Evolutionary conservation across 2,113 vertebrate genomes (phyloP).

Genomic region (Crotalus tigris): DNA sequence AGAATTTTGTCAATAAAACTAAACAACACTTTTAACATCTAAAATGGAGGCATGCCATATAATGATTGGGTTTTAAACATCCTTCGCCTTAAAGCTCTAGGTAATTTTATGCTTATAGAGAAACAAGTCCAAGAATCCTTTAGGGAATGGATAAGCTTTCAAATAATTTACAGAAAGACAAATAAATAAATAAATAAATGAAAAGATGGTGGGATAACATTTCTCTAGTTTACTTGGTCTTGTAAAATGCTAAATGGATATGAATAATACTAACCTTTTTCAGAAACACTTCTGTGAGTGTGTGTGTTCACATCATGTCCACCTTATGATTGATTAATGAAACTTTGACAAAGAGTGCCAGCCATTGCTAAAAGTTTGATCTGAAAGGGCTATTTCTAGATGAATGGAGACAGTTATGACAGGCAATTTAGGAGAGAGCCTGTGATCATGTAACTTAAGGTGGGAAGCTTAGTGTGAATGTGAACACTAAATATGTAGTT

Average conservation of each 20-base stretch:
- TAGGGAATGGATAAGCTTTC: conserved; percentile 17
- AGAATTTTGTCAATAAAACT: conserved; percentile 15
- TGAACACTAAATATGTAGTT: background rate
- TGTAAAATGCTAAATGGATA: accelerated
- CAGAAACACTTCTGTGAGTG: conserved; percentile 36
- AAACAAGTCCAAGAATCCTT: conserved; percentile 27
- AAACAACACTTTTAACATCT: background rate
- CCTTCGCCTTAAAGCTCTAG: background rate
- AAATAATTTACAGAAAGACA: background rate
- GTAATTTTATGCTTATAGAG: conserved; percentile 31
- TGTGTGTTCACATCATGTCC: background rate
- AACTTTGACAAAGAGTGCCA: conserved; percentile 17
- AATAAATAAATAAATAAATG: background rate
- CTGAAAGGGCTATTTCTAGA: background rate
- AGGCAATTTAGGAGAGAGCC: background rate
- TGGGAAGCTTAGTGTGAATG: background rate
- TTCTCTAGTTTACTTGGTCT: conserved; percentile 7
- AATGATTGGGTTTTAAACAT: conserved; percentile 28
- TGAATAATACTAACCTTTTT: conserved; percentile 8
- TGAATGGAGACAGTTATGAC: conserved; percentile 1
- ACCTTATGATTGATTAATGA: conserved; percentile 38
- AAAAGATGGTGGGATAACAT: background rate
- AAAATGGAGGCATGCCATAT: conserved; percentile 30
- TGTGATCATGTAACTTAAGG: background rate
- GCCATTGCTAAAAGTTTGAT: conserved; percentile 41